phyloP scores from a whole-genome alignment of 2,888 invertebrate genomes.

The Alviniconcha strummeri region DNA sequence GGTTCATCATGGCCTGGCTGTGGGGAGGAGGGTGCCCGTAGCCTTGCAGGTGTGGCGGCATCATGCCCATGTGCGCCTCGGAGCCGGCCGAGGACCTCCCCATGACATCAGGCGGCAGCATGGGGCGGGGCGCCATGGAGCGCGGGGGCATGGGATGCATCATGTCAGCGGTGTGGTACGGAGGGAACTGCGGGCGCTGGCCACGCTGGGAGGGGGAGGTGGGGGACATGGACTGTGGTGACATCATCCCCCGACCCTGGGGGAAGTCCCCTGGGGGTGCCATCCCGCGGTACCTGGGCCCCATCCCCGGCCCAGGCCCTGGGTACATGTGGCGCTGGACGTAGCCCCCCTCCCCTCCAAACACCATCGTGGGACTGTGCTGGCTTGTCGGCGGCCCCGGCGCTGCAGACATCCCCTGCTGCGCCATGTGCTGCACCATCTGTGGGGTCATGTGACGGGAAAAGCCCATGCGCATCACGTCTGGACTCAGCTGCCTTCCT shows the following conservation, averaged over 20 bases:
- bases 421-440: conserved; percentile 14
- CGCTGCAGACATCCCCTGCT: conserved; percentile 8
- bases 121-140: conserved; percentile 32
- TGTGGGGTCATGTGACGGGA: conserved; percentile 18
- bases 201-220: conserved; percentile 30
- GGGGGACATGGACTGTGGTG: conserved; percentile 30
- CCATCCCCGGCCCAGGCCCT: background rate
- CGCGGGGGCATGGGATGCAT: conserved; percentile 45
- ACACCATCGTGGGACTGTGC: conserved; percentile 28
- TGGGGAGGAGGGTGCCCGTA: conserved; percentile 25
- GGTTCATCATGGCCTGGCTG: conserved; percentile 42
- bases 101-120: conserved; percentile 25
- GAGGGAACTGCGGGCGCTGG: conserved; percentile 37
- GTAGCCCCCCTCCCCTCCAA: conserved; percentile 17
- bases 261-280: conserved; percentile 23
- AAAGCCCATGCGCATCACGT: conserved; percentile 9
- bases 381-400: conserved; percentile 6
- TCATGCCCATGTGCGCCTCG: conserved; percentile 20
- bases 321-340: conserved; percentile 38
- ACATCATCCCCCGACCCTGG: conserved; percentile 30
- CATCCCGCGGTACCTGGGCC: conserved; percentile 26
- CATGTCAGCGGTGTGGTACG: conserved; percentile 39
- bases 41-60: conserved; percentile 30
- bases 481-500: background rate
- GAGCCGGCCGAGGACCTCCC: background rate